Evolutionary conservation across 23 tunicate genomes (phyloP).

Genomic region (Diplosoma virens): DNA sequence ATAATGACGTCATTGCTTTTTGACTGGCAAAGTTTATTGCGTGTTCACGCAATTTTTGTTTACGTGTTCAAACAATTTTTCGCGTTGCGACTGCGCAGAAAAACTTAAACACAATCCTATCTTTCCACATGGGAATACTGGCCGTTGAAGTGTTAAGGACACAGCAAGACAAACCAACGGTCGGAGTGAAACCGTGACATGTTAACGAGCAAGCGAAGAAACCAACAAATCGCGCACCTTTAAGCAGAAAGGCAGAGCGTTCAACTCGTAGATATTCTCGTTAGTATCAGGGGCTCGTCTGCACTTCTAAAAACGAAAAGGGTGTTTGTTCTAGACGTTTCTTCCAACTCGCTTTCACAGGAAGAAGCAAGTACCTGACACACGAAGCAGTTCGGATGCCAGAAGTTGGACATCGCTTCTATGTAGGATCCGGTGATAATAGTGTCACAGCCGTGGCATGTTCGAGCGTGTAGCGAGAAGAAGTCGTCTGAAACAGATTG

Average conservation of each 20-base stretch:
- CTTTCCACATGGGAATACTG: too few relatives aligned
- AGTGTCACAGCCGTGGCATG: constrained; percentile 96
- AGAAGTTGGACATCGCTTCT: constrained; percentile 91
- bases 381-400: constrained; percentile 93
- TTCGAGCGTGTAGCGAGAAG: constrained; percentile 87
- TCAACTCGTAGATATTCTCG: constrained; percentile 84
- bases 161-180: too few relatives aligned
- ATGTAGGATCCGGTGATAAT: constrained; percentile 90
- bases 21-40: too few relatives aligned
- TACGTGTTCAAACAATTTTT: too few relatives aligned
- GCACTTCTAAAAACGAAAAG: constrained; percentile 53
- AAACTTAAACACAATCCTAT: too few relatives aligned
- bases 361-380: constrained; percentile 60
- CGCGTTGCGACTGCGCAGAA: too few relatives aligned
- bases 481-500: constrained; percentile 61
- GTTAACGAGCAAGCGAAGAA: too few relatives aligned
- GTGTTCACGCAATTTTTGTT: too few relatives aligned
- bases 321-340: background rate
- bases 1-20: too few relatives aligned
- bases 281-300: constrained; percentile 72
- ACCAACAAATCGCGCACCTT: constrained; percentile 41
- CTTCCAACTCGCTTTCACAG: too few relatives aligned
- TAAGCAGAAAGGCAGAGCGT: constrained; percentile 83
- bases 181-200: too few relatives aligned
- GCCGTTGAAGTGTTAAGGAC: too few relatives aligned